A percentile compares a stretch with the other conserved stretches of the same genome.
Conservation (phyloP, 2,797 vertebrate species). For the Parambassis ranga region DNA sequence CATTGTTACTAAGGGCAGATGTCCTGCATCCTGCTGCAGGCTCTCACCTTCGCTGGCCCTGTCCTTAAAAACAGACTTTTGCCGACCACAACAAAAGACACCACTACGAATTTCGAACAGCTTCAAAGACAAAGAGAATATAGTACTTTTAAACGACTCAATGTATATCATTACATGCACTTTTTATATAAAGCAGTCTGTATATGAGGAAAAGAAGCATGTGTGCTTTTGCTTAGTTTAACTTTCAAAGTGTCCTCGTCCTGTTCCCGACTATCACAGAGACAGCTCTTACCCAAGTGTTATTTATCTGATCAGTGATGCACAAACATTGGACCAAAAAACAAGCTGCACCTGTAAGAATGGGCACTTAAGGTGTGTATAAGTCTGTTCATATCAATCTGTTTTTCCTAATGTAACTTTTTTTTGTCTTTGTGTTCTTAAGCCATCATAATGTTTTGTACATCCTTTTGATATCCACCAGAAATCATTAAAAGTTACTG, state of each 20-base stretch:
- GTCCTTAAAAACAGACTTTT: slow-evolving; percentile 71
- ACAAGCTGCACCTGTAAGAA: slow-evolving; percentile 58
- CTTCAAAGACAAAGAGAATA: slow-evolving; percentile 78
- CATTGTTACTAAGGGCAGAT: slow-evolving; percentile 45
- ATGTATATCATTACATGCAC: slow-evolving; percentile 79
- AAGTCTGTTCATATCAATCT: slow-evolving; percentile 62
- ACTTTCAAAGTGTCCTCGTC: slow-evolving; percentile 59
- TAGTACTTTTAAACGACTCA: slow-evolving; percentile 77
- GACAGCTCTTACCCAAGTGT: slow-evolving; percentile 59
- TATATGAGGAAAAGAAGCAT: slow-evolving; percentile 83
- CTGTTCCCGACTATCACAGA: slow-evolving; percentile 51
- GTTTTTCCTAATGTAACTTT: slow-evolving; percentile 58
- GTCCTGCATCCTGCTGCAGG: slow-evolving; percentile 63
- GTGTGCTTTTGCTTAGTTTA: slow-evolving; percentile 71
- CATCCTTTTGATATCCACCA: slow-evolving; percentile 52
- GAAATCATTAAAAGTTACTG: slow-evolving; percentile 60
- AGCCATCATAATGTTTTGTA: slow-evolving; percentile 51
- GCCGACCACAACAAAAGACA: slow-evolving; percentile 61
- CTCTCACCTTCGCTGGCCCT: slow-evolving; percentile 39
- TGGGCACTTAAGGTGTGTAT: slow-evolving; percentile 51
- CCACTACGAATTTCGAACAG: slow-evolving; percentile 66
- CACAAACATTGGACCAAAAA: slow-evolving; percentile 59
- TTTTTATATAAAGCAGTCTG: slow-evolving; percentile 81
- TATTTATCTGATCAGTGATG: slow-evolving; percentile 73
- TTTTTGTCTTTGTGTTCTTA: slow-evolving; percentile 48